Evolutionary conservation across 2,888 invertebrate genomes (phyloP).

Genomic region (Platerodrilus igneus): DNA sequence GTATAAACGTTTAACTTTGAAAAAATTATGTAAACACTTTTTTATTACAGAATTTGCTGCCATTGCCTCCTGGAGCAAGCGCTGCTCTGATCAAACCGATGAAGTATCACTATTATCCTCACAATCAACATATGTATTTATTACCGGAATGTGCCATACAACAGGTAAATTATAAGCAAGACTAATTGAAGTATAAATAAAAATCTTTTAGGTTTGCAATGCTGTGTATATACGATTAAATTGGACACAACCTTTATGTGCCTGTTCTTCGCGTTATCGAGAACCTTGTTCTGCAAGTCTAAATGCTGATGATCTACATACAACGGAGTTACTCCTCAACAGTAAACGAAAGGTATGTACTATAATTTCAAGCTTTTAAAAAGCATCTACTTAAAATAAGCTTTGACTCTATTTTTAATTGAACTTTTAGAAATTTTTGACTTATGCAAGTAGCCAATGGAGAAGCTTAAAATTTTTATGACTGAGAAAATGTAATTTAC

Average conservation of each 20-base stretch:
- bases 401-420: too few relatives aligned
- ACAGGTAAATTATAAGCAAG: slow-evolving; percentile 56
- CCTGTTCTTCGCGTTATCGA: slow-evolving; percentile 82
- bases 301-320: slow-evolving; percentile 87
- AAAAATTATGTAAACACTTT: too few relatives aligned
- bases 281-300: slow-evolving; percentile 89
- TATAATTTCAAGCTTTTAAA: too few relatives aligned
- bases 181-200: not conserved
- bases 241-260: slow-evolving; percentile 89
- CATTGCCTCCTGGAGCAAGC: slow-evolving; percentile 62
- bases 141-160: slow-evolving; percentile 92
- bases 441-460: too few relatives aligned
- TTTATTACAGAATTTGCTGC: slow-evolving; percentile 61
- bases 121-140: slow-evolving; percentile 88
- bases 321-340: slow-evolving; percentile 83
- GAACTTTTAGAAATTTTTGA: too few relatives aligned
- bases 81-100: slow-evolving; percentile 78
- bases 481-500: too few relatives aligned
- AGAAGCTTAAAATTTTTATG: too few relatives aligned
- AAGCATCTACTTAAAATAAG: too few relatives aligned
- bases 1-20: too few relatives aligned
- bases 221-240: slow-evolving; percentile 88
- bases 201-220: slow-evolving; percentile 70
- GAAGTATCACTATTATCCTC: slow-evolving; percentile 90
- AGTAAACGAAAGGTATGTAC: slow-evolving; percentile 50